Conservation (phyloP, 2,797 vertebrate genomes). For the Acipenser ruthenus region DNA sequence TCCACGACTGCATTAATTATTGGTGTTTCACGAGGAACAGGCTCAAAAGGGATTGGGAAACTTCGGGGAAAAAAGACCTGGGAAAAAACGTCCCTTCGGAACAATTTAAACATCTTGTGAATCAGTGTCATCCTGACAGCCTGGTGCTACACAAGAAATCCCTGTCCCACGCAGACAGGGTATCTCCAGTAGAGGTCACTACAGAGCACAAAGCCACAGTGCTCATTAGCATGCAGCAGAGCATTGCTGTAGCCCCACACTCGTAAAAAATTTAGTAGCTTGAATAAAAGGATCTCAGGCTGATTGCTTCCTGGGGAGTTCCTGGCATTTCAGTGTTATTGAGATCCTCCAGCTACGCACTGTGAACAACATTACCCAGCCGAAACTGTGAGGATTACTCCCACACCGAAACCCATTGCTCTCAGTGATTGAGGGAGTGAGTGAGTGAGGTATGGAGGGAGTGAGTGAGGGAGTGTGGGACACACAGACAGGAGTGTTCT, state of each 20-base stretch:
- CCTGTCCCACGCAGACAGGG: too few species aligned
- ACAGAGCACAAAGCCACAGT: conserved; percentile 15
- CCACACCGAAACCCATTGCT: not conserved
- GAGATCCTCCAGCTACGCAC: conserved; percentile 14
- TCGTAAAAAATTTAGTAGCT: conserved; percentile 16
- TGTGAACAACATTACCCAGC: not conserved
- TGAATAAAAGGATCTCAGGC: not conserved
- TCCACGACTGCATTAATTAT: too few species aligned
- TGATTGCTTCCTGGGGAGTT: conserved; percentile 19
- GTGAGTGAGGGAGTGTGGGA: not conserved
- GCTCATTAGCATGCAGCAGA: conserved; percentile 26
- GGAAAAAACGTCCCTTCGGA: too few species aligned
- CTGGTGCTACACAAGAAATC: too few species aligned
- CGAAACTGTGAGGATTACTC: not conserved
- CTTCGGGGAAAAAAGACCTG: too few species aligned
- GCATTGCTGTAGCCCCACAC: conserved; percentile 4
- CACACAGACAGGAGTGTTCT: not conserved
- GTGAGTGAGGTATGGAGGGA: not conserved
- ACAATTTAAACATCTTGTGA: too few species aligned
- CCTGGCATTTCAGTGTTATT: conserved; percentile 25
- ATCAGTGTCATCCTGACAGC: too few species aligned
- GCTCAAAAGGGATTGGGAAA: too few species aligned
- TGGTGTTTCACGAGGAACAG: too few species aligned
- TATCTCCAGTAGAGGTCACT: conserved; percentile 26
- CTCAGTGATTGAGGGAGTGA: conserved; percentile 2